Conservation (phyloP, 1,140 invertebrate species). For the Orius insidiosus region DNA sequence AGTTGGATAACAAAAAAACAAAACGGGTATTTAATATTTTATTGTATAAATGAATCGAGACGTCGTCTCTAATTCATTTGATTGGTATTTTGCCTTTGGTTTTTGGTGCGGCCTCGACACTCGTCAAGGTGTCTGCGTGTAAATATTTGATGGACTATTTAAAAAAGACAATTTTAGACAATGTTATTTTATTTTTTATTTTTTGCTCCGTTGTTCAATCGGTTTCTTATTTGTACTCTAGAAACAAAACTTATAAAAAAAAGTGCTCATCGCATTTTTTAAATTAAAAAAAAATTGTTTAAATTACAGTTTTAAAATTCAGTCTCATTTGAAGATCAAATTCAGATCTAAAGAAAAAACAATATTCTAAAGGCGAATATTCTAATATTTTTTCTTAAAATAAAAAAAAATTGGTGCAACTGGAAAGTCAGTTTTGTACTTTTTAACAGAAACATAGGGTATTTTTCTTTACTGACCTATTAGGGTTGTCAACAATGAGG, state of each 20-base stretch:
- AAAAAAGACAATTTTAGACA: too few species aligned
- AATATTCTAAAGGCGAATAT: slow-evolving; percentile 9
- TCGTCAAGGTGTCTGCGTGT: too few species aligned
- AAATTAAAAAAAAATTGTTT: neutral
- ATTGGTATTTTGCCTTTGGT: too few species aligned
- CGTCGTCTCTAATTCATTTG: too few species aligned
- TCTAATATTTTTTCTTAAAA: slow-evolving; percentile 4
- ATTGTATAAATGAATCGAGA: too few species aligned
- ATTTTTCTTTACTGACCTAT: neutral
- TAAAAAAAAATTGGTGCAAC: slow-evolving; percentile 1
- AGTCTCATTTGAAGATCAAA: too few species aligned
- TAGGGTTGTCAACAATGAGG: neutral
- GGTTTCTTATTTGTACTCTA: neutral
- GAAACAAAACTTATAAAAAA: neutral
- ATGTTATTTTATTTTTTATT: too few species aligned
- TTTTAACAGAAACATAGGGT: neutral
- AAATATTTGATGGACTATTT: too few species aligned
- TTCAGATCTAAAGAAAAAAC: neutral
- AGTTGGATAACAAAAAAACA: slow-evolving; percentile 4
- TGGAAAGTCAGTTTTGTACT: neutral
- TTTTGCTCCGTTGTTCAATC: too few species aligned
- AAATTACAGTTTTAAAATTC: too few species aligned
- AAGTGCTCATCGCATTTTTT: neutral
- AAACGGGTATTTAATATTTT: slow-evolving; percentile 6
- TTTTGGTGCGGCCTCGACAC: too few species aligned